These are phyloP conservation scores for Catocala sponsa DNA, from an alignment of 2,888 invertebrate genomes.

Conservation along the genomic window DNA sequence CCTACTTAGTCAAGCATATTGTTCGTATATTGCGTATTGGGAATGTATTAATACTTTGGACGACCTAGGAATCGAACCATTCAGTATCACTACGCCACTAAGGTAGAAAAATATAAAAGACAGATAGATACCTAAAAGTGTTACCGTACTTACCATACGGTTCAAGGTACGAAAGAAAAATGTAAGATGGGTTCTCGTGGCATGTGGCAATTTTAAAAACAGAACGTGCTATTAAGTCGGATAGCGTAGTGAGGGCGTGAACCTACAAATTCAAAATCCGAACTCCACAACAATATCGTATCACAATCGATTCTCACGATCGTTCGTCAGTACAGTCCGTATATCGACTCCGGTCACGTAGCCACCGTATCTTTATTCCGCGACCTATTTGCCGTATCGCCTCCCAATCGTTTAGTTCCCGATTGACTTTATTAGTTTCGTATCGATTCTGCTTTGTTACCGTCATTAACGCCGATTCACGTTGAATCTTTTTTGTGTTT, in stretches of 20 bases:
- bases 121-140: too few relatives aligned
- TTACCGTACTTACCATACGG: too few relatives aligned
- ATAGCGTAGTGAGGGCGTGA: slow-evolving; percentile 32
- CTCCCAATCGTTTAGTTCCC: slow-evolving; percentile 59
- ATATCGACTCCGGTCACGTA: slow-evolving; percentile 59
- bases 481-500: slow-evolving; percentile 54
- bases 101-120: too few relatives aligned
- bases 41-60: too few relatives aligned
- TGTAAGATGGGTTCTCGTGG: too few relatives aligned
- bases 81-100: too few relatives aligned
- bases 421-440: slow-evolving; percentile 60
- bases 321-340: slow-evolving; percentile 52
- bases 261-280: slow-evolving; percentile 50
- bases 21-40: too few relatives aligned
- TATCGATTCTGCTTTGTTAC: slow-evolving; percentile 56
- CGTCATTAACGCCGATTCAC: slow-evolving; percentile 52
- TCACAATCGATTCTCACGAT: slow-evolving; percentile 45
- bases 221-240: slow-evolving; percentile 28
- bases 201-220: slow-evolving; percentile 30
- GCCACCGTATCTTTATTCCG: slow-evolving; percentile 56
- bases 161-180: too few relatives aligned
- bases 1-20: too few relatives aligned
- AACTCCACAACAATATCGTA: slow-evolving; percentile 36
- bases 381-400: slow-evolving; percentile 61
- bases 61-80: too few relatives aligned